These are phyloP conservation scores for Rhynchonycteris naso DNA, from an alignment of 2,797 vertebrate species.

Conservation along the genomic window DNA sequence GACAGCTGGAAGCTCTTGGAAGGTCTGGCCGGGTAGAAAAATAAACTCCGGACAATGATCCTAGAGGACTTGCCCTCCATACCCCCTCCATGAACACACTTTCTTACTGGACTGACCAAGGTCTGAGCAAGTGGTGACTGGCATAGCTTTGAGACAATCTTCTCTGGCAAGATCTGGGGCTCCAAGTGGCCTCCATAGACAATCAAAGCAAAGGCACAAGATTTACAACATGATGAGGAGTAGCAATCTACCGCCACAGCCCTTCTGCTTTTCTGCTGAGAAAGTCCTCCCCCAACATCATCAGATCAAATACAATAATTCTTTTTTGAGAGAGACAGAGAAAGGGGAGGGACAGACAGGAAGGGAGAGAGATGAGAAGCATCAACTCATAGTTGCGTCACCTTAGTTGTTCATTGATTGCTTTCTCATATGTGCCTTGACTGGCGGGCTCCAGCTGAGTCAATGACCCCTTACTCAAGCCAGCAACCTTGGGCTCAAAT, in stretches of 20 bases:
- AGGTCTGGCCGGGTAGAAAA: neutral
- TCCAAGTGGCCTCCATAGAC: neutral
- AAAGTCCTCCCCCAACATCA: neutral
- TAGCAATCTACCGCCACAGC: rapidly evolving
- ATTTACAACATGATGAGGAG: neutral
- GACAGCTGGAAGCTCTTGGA: neutral
- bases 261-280: no score
- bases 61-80: rapidly evolving
- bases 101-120: neutral
- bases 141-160: no score
- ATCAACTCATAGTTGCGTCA: no score
- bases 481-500: no score
- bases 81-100: neutral
- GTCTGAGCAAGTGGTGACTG: rapidly evolving
- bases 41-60: neutral
- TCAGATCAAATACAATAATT: neutral
- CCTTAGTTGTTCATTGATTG: no score
- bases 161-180: neutral
- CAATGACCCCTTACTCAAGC: no score
- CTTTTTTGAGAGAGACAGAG: neutral
- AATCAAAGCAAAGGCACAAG: neutral
- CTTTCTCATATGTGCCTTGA: no score
- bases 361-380: no score
- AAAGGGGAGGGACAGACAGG: no score
- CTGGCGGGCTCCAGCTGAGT: no score